Base-by-base conservation (phyloP, 2,113 vertebrate species). In the Pagrus major region DNA sequence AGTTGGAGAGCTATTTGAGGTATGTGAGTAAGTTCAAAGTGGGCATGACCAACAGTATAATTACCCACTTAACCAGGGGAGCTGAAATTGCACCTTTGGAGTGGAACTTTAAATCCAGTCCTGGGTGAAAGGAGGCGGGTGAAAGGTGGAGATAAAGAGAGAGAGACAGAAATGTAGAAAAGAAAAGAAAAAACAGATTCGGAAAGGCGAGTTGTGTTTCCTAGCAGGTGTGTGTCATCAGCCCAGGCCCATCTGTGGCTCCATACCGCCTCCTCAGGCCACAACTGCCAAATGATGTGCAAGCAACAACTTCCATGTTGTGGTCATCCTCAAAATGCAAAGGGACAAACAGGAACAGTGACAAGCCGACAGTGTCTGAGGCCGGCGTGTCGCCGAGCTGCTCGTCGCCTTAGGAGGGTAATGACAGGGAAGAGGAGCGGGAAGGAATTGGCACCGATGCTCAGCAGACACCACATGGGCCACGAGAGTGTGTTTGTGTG, bases 61-160 rank as follows among this genome's bases (percentile, higher is more conserved):
- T 93, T 93, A 93, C 80, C 86, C 89, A 92, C 91, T 94, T 90
- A 88, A 75, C 75, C 82, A 80, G 59, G 39, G 83, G 63, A 80
- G 89, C 86, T 84, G 68, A 91, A 93, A 94, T 93, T 92, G 91
- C 78, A 93, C 85, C 88, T 91, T 93, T 90, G 76, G 78, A 83
- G 77, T 87, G 83, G 81, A 85, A 92, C 83, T 88, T 92, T 89
- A 87, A 89, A 89, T 83, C 78, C 77, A 78, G 70, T 58, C 68
- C 44, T 59, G 73, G 87, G 88, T 89, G 85, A 88, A 89, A 88
- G 71, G 81, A 82, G 88, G 84, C 3, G 80, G 80, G 73, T 60
- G 77, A 78, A 89, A 84, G 61, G 54, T 78, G 55, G 31, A 64
- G 65, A 52, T 21, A 63, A 47, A 78, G 49, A 66, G 41, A 69